phyloP scores from a whole-genome alignment of 1,140 invertebrate genomes.

The Microvelia longipes region DNA sequence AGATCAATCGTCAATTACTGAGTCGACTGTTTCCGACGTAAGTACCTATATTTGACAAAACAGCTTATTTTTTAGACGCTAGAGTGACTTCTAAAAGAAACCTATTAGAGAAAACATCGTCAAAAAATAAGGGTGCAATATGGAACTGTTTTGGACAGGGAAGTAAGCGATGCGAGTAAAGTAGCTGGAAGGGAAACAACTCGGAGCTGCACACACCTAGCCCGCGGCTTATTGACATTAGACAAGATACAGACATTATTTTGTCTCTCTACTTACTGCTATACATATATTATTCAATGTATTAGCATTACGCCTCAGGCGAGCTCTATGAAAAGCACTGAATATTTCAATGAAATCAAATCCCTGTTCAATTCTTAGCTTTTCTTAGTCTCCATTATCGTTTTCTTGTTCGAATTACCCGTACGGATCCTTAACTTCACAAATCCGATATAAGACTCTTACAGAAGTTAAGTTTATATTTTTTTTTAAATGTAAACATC shows the following conservation, averaged over 20 bases:
- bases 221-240: not conserved
- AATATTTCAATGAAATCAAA: not conserved
- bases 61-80: not conserved
- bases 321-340: not conserved
- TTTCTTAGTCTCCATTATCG: not conserved
- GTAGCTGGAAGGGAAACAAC: not conserved
- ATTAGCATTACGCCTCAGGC: not conserved
- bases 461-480: not conserved
- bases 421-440: not conserved
- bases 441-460: not conserved
- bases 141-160: not conserved
- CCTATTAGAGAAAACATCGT: not conserved
- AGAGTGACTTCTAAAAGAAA: not conserved
- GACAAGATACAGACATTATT: not conserved
- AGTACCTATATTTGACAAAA: not conserved
- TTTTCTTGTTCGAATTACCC: not conserved
- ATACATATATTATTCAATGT: not conserved
- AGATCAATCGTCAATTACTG: not conserved
- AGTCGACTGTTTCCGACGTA: not conserved
- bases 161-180: not conserved
- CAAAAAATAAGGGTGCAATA: not conserved
- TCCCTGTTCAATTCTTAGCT: not conserved
- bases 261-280: not conserved
- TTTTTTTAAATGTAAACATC: not conserved
- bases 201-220: not conserved